Base-by-base conservation (phyloP, 2,888 invertebrate genomes). In the Drosophila sordidula region DNA sequence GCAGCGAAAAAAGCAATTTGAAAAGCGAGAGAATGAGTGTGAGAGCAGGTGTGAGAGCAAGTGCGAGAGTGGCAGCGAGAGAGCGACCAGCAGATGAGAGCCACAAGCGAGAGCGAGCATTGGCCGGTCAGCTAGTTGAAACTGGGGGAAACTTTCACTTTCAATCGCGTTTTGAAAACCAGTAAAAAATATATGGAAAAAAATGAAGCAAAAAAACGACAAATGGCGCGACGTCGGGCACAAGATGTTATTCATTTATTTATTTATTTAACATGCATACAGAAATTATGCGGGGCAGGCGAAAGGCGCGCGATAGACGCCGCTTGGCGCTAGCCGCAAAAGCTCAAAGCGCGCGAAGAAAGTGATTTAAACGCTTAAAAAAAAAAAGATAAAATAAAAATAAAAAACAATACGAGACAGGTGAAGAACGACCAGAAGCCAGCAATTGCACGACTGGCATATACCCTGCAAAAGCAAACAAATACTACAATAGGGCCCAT, bases 111-210 rank as follows among this genome's bases (percentile, higher is more conserved):
- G 46, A 34, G 16, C 22, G n/a, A 51, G 54, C 62, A 62, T 54
- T 50, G 56, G 55, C 12, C 36, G 45, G 45, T 32, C 32, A 77
- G 56, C 54, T 41, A 63, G 72, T 63, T 79, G 41, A 47, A 47
- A 49, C 52, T 38, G 62, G 42, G 46, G 49, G 51, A 56, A 79
- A 87, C 85, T 85, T 85, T 85, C 85, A 85, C 85, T 85, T 87
- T 85, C 85, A 81, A 87, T 89, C 85, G 89, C 87, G 75, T 80
- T 87, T 86, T 57, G 55, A 75, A 81, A 84, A 84, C 81, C 71
- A 66, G 87, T 80, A 70, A 79, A 56, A 58, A 62, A 44, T 26
- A 64, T 47, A 47, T 50, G 61, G 14, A 26, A 36, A 14, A 41
- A 9, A 29, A 29, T 8, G 41, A 26, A 18, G 22, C 11, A 12